Conservation (phyloP, 1,140 invertebrate genomes). For the Chironomus striatipennis region DNA sequence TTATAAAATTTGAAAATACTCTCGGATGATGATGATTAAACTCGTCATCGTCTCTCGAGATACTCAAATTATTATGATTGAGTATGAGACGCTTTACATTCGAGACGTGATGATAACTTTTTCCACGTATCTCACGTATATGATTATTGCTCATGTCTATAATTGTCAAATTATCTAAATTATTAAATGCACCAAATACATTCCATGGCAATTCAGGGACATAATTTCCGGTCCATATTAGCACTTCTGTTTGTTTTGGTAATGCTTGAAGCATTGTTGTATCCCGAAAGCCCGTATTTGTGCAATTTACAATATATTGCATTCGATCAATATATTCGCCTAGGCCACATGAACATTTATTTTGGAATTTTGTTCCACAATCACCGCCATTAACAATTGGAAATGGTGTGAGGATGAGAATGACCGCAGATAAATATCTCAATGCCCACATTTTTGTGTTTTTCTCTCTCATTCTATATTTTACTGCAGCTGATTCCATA, state of each 20-base stretch:
- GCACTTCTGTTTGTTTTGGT: constrained; percentile 55
- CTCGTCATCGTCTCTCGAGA: constrained; percentile 46
- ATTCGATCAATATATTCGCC: constrained; percentile 44
- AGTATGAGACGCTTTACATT: constrained; percentile 62
- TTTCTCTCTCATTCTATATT: no score
- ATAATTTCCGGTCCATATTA: constrained; percentile 67
- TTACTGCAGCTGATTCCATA: no score
- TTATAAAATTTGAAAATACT: constrained; percentile 69
- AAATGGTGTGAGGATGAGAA: not conserved
- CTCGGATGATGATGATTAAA: constrained; percentile 57
- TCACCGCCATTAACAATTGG: constrained; percentile 16
- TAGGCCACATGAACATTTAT: constrained; percentile 47
- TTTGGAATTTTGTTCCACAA: constrained; percentile 43
- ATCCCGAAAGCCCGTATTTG: constrained; percentile 50
- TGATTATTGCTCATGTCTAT: constrained; percentile 71
- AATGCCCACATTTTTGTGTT: not conserved
- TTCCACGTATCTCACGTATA: constrained; percentile 65
- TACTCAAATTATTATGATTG: constrained; percentile 63
- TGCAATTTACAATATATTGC: constrained; percentile 66
- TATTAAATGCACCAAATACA: constrained; percentile 56
- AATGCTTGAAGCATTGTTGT: constrained; percentile 51
- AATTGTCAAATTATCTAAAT: constrained; percentile 50
- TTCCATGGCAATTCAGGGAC: constrained; percentile 58
- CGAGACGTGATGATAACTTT: constrained; percentile 65
- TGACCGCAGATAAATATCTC: constrained; percentile 18